Evolutionary conservation across 2,888 invertebrate species (phyloP).

Genomic region (Saturnia pavonia): DNA sequence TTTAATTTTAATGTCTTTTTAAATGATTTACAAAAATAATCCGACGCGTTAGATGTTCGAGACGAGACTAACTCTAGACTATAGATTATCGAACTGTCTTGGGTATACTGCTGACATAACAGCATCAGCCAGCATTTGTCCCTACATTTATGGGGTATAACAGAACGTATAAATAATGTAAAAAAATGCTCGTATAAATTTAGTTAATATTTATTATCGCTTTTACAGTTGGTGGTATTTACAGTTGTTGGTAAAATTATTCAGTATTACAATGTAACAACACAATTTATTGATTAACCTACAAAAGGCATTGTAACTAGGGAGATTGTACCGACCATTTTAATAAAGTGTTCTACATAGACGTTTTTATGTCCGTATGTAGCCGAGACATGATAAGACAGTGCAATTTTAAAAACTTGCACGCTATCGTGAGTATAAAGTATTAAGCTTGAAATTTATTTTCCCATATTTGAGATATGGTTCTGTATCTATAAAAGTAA

Average conservation of each 20-base stretch:
- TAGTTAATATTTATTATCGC: not conserved
- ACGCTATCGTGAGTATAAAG: not conserved
- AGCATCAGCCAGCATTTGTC: no score
- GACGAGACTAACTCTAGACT: no score
- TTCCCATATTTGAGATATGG: not conserved
- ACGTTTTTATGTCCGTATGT: conserved; percentile 9
- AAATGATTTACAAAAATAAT: no score
- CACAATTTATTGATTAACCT: conserved; percentile 8
- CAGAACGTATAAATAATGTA: no score
- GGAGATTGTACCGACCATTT: not conserved
- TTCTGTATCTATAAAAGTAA: conserved; percentile 6
- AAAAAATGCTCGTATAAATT: no score
- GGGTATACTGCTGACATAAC: no score
- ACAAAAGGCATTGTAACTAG: not conserved
- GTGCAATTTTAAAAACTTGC: conserved; percentile 2
- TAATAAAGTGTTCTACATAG: not conserved
- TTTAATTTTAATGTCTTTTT: no score
- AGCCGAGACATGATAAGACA: not conserved
- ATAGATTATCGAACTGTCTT: no score
- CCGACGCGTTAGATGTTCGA: no score
- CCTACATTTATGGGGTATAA: no score
- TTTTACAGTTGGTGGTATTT: conserved; percentile 3
- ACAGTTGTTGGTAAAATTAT: not conserved
- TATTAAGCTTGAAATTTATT: not conserved
- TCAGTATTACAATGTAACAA: conserved; percentile 7